Percentiles rank a stretch among this genome's conserved stretches.
phyloP scores from a whole-genome alignment of 2,888 invertebrate species.

The Lithophane leautieri region DNA sequence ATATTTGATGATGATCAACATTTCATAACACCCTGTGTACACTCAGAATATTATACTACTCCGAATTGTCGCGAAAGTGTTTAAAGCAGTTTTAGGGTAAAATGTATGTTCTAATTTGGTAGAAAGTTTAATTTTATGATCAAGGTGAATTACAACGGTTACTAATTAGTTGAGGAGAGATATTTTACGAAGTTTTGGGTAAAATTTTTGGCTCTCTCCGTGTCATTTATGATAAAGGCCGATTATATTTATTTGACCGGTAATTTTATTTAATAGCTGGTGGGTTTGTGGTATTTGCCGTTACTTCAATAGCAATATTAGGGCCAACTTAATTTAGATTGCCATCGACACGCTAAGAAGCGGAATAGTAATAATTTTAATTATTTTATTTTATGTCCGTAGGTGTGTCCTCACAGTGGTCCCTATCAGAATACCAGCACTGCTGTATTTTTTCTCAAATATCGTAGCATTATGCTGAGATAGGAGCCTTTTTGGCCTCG shows the following conservation, averaged over 20 bases:
- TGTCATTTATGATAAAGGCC: constrained; percentile 25
- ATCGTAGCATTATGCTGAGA: too few species aligned
- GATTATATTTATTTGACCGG: constrained; percentile 45
- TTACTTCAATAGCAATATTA: not conserved
- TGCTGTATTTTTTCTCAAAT: too few species aligned
- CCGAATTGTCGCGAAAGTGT: constrained; percentile 39
- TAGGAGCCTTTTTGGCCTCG: too few species aligned
- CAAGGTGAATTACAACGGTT: constrained; percentile 47
- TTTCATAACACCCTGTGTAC: constrained; percentile 1
- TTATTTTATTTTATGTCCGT: too few species aligned
- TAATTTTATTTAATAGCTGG: constrained; percentile 23
- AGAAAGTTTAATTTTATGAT: constrained; percentile 58
- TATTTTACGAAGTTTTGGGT: constrained; percentile 51
- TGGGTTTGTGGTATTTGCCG: not conserved
- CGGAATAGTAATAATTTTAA: not conserved
- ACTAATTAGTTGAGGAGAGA: constrained; percentile 47
- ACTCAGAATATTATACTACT: constrained; percentile 26
- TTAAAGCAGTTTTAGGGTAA: constrained; percentile 32
- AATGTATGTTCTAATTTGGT: constrained; percentile 52
- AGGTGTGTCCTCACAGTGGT: too few species aligned
- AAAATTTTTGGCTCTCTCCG: constrained; percentile 10
- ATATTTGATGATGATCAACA: too few species aligned
- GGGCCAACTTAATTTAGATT: not conserved
- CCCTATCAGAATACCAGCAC: too few species aligned
- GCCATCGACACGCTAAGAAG: not conserved